Evolutionary conservation across 1,140 invertebrate genomes (phyloP), one percentile per base, ranked within the genome.

Genomic region (Drosophila tristis): DNA sequence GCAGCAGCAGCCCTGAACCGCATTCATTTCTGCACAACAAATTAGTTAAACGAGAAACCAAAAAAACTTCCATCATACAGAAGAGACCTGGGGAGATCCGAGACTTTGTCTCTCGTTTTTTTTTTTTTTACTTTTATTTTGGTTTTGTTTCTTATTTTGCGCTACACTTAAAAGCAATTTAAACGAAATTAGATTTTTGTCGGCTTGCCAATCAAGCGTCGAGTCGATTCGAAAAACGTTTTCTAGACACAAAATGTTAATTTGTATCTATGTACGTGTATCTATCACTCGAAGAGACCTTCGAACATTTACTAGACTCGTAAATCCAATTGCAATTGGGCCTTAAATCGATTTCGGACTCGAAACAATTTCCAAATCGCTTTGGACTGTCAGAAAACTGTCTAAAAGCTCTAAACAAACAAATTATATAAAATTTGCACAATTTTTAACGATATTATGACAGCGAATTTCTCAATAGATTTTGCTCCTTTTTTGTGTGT

Each of bases 141-240:
- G 20, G 20, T 16, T 44, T 47, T 42, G 47, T 11, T 11, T 39
- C 4, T 39, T 39, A 39, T 39, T 39, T 39, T 13, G 35, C 35
- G 35, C 35, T 43, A 64, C 82, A 74, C 78, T 86, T 87, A 82
- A 87, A 86, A 82, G 74, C 85, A 87, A 86, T 86, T 86, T 89
- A 57, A 87, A 87, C 82, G 72, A 87, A 86, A 86, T 86, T 87
- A 64, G 82, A 86, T 87, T 67, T 87, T 71, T 59, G 70, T 65
- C 73, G 62, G 68, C 54, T 78, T 71, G 78, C 74, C 68, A 86
- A 86, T 86, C 82, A 81, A 85, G 60, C 81, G 64, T 39, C 35
- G 31, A 35, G 8, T 35, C 31, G 35, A 39, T 4, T 13, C 35
- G 35, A 39, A 74, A 80, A 80, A 68, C 55, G 58, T 74, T 80